Conservation (phyloP, 1,140 invertebrate species). For the Scaptomyza pallida region DNA sequence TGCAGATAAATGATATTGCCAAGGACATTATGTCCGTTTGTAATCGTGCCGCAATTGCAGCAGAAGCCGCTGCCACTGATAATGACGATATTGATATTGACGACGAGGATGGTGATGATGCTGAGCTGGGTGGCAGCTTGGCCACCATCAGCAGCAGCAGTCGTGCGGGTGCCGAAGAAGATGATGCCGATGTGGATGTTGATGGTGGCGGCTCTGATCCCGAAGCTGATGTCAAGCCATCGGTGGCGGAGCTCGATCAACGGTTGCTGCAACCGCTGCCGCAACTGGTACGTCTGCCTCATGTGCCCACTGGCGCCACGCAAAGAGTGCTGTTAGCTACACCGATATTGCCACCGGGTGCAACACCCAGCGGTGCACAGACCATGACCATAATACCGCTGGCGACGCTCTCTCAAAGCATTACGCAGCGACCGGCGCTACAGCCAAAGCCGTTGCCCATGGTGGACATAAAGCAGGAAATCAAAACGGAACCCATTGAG, state of each 20-base stretch:
- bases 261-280: slow-evolving; percentile 40
- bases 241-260: slow-evolving; percentile 50
- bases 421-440: slow-evolving; percentile 40
- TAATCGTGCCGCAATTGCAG: slow-evolving; percentile 15
- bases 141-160: slow-evolving; percentile 51
- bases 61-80: background rate
- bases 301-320: slow-evolving; percentile 58
- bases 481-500: slow-evolving; percentile 50
- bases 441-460: slow-evolving; percentile 49
- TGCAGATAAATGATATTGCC: slow-evolving; percentile 79
- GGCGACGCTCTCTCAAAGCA: slow-evolving; percentile 70
- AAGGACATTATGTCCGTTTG: slow-evolving; percentile 73
- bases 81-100: background rate
- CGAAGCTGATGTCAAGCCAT: slow-evolving; percentile 53
- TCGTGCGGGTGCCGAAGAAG: slow-evolving; percentile 39
- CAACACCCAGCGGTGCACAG: slow-evolving; percentile 37
- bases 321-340: slow-evolving; percentile 79
- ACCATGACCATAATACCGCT: slow-evolving; percentile 82
- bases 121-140: slow-evolving; percentile 25
- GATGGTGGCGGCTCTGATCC: slow-evolving; percentile 59
- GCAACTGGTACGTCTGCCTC: slow-evolving; percentile 55
- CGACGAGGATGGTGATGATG: slow-evolving; percentile 37
- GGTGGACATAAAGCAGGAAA: slow-evolving; percentile 74
- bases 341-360: slow-evolving; percentile 61
- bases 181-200: slow-evolving; percentile 54